phyloP scores from a whole-genome alignment of 2,113 vertebrate species.

The Spea bombifrons region DNA sequence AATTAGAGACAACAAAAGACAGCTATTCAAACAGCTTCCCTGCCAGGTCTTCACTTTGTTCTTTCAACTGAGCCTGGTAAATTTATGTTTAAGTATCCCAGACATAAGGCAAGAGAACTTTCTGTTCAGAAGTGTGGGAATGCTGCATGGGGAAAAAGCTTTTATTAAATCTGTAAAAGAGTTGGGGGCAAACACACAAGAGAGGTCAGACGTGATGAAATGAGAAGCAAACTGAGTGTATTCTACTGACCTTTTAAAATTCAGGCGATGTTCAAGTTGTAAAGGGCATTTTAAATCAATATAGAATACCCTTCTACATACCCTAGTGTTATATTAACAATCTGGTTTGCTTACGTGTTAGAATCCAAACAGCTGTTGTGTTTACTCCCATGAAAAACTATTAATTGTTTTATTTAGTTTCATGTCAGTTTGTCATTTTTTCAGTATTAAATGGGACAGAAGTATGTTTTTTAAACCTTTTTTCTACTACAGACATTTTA shows the following conservation, averaged over 20 bases:
- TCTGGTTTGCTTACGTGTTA: background rate
- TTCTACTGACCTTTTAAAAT: constrained; percentile 53
- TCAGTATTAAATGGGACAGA: background rate
- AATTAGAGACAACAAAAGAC: constrained; percentile 49
- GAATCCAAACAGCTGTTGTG: background rate
- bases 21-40: constrained; percentile 52
- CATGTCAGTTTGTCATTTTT: background rate
- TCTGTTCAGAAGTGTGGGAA: constrained; percentile 50
- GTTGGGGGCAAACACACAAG: constrained; percentile 40
- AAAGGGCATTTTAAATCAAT: constrained; percentile 43
- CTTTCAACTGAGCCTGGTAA: constrained; percentile 44
- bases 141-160: constrained; percentile 21
- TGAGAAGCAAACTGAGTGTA: constrained; percentile 43
- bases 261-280: constrained; percentile 48
- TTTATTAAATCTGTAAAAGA: constrained; percentile 51
- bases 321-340: constrained; percentile 16
- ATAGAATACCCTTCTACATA: constrained; percentile 16
- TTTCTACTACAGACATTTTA: no score
- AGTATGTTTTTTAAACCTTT: no score
- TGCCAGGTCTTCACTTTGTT: constrained; percentile 50
- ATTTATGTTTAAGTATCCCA: constrained; percentile 55
- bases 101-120: constrained; percentile 45
- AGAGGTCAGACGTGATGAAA: constrained; percentile 44
- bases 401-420: background rate
- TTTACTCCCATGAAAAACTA: background rate